These are phyloP conservation scores for Sterrhoptilus dennistouni DNA, from an alignment of 2,113 vertebrate species.

Conservation along the genomic window DNA sequence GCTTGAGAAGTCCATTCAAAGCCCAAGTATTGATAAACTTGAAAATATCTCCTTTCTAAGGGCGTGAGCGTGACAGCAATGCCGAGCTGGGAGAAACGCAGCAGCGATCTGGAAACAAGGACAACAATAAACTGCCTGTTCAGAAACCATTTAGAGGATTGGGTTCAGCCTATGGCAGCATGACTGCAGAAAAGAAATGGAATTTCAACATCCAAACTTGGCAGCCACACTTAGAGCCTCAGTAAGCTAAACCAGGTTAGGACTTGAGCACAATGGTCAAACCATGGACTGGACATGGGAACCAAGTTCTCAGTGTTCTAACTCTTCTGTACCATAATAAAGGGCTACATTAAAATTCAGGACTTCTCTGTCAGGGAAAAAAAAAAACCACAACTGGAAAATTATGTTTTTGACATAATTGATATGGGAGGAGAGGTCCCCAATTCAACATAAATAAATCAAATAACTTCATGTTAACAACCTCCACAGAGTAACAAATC, in stretches of 20 bases:
- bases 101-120: not conserved
- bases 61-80: not conserved
- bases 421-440: not conserved
- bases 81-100: not conserved
- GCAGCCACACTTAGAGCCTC: not conserved
- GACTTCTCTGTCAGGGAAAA: not conserved
- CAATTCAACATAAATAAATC: not conserved
- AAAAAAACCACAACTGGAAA: not conserved
- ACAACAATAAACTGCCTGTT: constrained; percentile 2
- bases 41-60: not conserved
- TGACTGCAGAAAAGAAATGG: not conserved
- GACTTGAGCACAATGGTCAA: not conserved
- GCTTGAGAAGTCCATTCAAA: constrained; percentile 19
- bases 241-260: not conserved
- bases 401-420: not conserved
- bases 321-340: not conserved
- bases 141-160: not conserved
- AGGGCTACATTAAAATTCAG: not conserved
- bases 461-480: not conserved
- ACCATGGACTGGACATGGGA: not conserved
- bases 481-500: not conserved
- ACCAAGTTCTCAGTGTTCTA: not conserved
- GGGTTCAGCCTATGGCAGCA: not conserved
- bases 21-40: not conserved
- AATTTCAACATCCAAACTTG: not conserved